phyloP scores from a whole-genome alignment of 2,797 vertebrate species.

The Channallabes apus region DNA sequence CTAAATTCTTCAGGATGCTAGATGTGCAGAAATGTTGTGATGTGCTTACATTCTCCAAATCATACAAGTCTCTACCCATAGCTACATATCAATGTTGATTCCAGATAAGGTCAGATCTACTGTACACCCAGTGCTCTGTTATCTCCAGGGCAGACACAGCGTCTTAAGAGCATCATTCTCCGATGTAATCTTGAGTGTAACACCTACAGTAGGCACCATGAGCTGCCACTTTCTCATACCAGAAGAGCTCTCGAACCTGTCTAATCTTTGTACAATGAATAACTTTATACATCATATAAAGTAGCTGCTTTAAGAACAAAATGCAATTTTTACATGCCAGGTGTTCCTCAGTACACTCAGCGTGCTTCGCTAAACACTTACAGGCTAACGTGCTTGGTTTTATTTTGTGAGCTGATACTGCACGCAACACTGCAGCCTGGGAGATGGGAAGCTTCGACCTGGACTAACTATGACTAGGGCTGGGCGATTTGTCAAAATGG shows the following conservation, averaged over 20 bases:
- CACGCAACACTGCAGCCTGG: conserved; percentile 32
- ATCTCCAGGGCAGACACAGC: conserved; percentile 33
- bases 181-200: conserved; percentile 19
- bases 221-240: conserved; percentile 19
- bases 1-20: not conserved
- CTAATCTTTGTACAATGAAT: conserved; percentile 6
- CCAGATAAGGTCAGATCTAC: conserved; percentile 19
- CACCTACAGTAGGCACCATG: not conserved
- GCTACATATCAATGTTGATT: not conserved
- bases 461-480: too few relatives aligned
- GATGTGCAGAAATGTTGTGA: not conserved
- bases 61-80: not conserved
- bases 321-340: conserved; percentile 13
- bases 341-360: conserved; percentile 23
- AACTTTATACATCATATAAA: conserved; percentile 18
- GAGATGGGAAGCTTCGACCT: not conserved
- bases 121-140: conserved; percentile 13
- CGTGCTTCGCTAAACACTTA: conserved; percentile 44
- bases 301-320: conserved; percentile 40
- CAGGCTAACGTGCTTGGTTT: conserved; percentile 20
- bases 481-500: too few relatives aligned
- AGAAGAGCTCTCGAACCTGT: conserved; percentile 28
- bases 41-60: not conserved
- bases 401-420: conserved; percentile 1
- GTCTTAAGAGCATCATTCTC: conserved; percentile 8